A percentile compares a stretch with the other conserved stretches of the same genome.
Evolutionary conservation across 2,797 vertebrate species (phyloP).

Genomic region (Oophaga sylvatica): DNA sequence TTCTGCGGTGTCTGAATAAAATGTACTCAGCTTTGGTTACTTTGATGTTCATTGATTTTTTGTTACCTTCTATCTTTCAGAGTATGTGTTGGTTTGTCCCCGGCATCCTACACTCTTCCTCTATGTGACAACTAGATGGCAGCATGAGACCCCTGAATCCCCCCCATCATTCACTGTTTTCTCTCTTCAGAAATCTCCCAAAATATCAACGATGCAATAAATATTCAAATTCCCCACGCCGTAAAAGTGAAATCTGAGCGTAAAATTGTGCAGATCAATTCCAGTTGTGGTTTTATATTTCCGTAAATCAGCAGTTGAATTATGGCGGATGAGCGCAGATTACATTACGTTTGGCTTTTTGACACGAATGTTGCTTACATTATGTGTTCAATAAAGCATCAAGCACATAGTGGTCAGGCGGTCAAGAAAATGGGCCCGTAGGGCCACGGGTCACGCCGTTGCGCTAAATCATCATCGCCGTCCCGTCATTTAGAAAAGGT

Average conservation of each 20-base stretch:
- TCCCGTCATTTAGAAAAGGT: constrained; percentile 7
- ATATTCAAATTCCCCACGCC: background rate
- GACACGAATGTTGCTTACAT: background rate
- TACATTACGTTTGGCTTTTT: background rate
- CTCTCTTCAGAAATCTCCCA: background rate
- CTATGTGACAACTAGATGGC: constrained; percentile 24
- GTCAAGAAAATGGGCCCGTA: background rate
- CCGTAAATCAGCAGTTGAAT: background rate
- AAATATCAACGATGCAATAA: constrained; percentile 16
- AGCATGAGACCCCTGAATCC: background rate
- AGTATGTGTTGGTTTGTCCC: background rate
- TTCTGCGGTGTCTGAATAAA: too few relatives aligned
- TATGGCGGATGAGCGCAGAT: background rate
- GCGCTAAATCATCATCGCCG: background rate
- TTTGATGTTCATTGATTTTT: background rate
- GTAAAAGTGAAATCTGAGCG: background rate
- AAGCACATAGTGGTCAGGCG: constrained; percentile 11
- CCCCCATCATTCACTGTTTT: rapidly evolving
- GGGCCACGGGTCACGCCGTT: background rate
- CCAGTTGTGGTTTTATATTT: background rate
- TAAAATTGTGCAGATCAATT: constrained; percentile 7
- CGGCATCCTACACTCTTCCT: background rate
- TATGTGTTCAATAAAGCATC: background rate
- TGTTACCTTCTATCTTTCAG: background rate
- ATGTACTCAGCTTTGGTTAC: too few relatives aligned